Evolutionary conservation across 2,113 vertebrate genomes (phyloP), one percentile per base, ranked within the genome.

Genomic region (Gopherus evgoodei): DNA sequence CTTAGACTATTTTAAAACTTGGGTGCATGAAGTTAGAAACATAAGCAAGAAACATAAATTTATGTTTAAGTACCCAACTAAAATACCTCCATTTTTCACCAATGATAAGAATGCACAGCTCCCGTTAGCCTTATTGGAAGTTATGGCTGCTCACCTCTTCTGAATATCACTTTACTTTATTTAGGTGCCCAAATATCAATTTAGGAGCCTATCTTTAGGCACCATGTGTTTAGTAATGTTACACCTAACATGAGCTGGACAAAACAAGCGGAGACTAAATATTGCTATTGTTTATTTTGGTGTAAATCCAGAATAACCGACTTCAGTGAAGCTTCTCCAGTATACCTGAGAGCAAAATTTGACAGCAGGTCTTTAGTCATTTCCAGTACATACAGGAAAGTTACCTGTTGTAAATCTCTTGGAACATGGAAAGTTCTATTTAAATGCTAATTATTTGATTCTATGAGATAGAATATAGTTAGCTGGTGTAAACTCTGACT

Each of bases 1-100:
- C 75, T 93, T 93, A 83, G 75, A 47, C 24, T 85, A 16, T 29
- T 90, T 4, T 53, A 90, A 88, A 62, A 50, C 53, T 79, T 87
- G 62, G 86, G 81, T 84, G 90, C 54, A 87, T 95, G 69, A 96
- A 94, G 49, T 81, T 87, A 87, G 88, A 82, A 76, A 84, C 42
- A 84, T 21, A 57, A 56, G 14, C 21, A 47, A 54, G 49, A 75
- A 89, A 56, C 42, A 24, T 13, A 72, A 91, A 29, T 22, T 81
- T 75, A 10, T 83, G 84, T 87, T 92, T 93, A 92, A 95, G 87
- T 24, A 69, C 83, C 31, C 50, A 87, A 88, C 81, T 81, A 59
- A 57, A 94, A 89, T 78, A 47, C 57, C 59, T 27, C 50, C 5
- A 6, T 72, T 65, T 92, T 96, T 91, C 9, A 1, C 89, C 78